These are phyloP conservation scores for Jacana jacana DNA, from an alignment of 2,113 vertebrate genomes.

Conservation along the genomic window DNA sequence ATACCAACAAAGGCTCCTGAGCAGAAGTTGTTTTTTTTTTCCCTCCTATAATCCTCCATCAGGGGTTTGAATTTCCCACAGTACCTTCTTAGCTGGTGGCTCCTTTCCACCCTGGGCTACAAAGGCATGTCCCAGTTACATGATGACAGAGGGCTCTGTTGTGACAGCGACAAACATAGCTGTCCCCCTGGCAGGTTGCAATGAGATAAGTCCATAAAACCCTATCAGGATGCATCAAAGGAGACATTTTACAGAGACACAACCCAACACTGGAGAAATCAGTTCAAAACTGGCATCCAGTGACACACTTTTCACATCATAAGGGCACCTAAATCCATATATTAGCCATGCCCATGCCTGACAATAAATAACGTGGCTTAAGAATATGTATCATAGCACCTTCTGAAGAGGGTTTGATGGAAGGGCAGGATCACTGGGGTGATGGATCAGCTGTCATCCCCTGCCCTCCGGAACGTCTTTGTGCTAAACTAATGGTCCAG, in stretches of 20 bases:
- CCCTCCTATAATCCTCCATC: not conserved
- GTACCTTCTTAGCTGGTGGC: constrained; percentile 67
- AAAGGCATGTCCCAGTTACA: not conserved
- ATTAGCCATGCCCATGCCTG: not conserved
- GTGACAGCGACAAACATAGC: constrained; percentile 64
- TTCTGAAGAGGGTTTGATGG: constrained; percentile 24
- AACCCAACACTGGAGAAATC: not conserved
- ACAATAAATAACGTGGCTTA: not conserved
- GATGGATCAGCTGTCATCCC: constrained; percentile 69
- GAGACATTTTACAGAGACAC: not conserved
- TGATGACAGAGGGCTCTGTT: constrained; percentile 66
- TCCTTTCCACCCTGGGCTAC: constrained; percentile 5
- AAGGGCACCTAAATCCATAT: not conserved
- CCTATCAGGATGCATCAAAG: not conserved
- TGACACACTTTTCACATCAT: not conserved
- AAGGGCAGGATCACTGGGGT: constrained; percentile 6
- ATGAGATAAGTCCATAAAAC: not conserved
- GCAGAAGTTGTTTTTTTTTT: not conserved
- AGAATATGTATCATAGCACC: constrained; percentile 24
- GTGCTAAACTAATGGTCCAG: constrained; percentile 78
- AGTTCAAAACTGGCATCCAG: not conserved
- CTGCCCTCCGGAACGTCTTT: constrained; percentile 68
- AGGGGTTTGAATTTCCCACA: not conserved
- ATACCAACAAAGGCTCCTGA: not conserved
- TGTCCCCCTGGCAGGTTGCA: constrained; percentile 64